Evolutionary conservation across 1,140 invertebrate genomes (phyloP), one percentile per base, ranked within the genome.

Genomic region (Leptonema lineaticorne): DNA sequence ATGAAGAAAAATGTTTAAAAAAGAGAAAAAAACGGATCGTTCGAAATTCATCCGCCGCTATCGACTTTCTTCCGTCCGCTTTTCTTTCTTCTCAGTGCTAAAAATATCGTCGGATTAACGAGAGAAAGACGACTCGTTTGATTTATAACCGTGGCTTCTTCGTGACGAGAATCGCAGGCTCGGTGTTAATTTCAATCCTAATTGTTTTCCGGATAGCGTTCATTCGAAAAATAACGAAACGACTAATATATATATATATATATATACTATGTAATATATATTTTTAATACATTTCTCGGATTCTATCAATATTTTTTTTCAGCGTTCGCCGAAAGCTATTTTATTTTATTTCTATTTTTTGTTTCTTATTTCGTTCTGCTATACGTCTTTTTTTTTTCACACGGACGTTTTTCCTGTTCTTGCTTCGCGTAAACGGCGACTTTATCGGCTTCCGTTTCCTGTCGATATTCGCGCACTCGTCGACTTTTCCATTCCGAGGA

Each of bases 171-270:
- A 45, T 45, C 18, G 18, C 7, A 8, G 46, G 11, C 46, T 16
- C 8, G 11, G 18, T 24, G 50, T 53, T 53, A 53, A 53, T 53
- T 53, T 53, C 50, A 20, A 24, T 53, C 50, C 50, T 53, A 53
- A 53, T 53, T 53, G 50, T 53, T 53, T 53, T 53, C 50, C 50
- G 37, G 37, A 9, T 9, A 14, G 16, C 2, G 37, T 16, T n/a
- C 37, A 41, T 41, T 41, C 11, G 16, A 16, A 41, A 41, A 14
- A 41, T 41, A 41, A 41, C 37, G 37, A 41, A n/a, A n/a, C n/a
- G n/a, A n/a, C n/a, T n/a, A n/a, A n/a, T n/a, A n/a, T n/a, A n/a
- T n/a, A n/a, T n/a, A n/a, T n/a, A n/a, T n/a, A n/a, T n/a, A n/a
- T n/a, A n/a, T n/a, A n/a, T n/a, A n/a, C n/a, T n/a, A n/a, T n/a